phyloP scores from a whole-genome alignment of 2,888 invertebrate genomes.

The Eupsilia transversa region DNA sequence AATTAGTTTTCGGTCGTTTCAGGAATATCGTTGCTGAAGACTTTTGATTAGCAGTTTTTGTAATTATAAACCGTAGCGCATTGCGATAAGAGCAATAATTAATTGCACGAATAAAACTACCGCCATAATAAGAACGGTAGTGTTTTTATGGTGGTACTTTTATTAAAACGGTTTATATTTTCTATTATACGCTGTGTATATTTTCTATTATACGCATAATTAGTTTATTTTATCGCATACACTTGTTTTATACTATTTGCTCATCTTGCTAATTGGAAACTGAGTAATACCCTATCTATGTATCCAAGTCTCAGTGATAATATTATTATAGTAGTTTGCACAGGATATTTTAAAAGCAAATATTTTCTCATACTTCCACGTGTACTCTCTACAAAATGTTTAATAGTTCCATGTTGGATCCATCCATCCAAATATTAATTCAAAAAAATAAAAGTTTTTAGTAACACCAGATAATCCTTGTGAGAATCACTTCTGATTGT shows the following conservation, averaged over 20 bases:
- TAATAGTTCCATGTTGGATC: no score
- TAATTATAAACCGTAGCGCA: slow-evolving; percentile 38
- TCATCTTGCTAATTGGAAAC: neutral
- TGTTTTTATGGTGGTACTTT: slow-evolving; percentile 37
- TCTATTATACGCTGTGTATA: slow-evolving; percentile 3
- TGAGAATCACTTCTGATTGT: neutral
- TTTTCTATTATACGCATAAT: no score
- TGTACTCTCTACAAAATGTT: neutral
- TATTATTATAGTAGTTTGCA: neutral
- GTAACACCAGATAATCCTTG: no score
- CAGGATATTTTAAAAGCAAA: neutral
- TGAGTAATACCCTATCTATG: neutral
- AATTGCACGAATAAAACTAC: slow-evolving; percentile 21
- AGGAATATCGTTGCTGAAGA: slow-evolving; percentile 51
- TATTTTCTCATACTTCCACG: neutral
- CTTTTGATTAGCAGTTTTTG: slow-evolving; percentile 25
- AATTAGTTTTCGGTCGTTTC: slow-evolving; percentile 69
- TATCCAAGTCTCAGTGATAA: no score
- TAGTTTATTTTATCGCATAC: slow-evolving; percentile 8
- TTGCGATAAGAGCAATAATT: slow-evolving; percentile 29
- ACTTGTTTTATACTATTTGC: neutral
- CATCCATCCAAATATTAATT: no score
- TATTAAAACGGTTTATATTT: slow-evolving; percentile 29
- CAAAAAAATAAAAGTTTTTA: neutral
- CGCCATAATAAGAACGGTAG: slow-evolving; percentile 13